Evolutionary conservation across 2,113 vertebrate genomes (phyloP), one percentile per base, ranked within the genome.

Genomic region (Entelurus aequoreus): DNA sequence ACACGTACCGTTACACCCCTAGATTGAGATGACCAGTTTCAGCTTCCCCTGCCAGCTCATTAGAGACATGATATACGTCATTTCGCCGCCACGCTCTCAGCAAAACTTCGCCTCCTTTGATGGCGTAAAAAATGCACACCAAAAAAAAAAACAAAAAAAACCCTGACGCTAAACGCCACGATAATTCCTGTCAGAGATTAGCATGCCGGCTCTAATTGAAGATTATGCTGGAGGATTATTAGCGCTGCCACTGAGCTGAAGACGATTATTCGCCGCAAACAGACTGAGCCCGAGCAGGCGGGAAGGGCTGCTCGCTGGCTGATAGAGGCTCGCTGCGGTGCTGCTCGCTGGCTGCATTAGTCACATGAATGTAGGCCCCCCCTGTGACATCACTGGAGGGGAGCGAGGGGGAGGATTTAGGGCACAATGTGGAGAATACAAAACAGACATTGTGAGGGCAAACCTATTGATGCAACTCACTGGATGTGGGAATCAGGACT

Each of bases 151-250:
- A 28, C 1, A 28, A 75, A 71, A 76, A 74, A 85, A 66, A 73
- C 69, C 58, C 28, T 46, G 42, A 38, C 35, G 48, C 81, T 83
- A 76, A 88, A 81, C 44, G 58, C 64, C 65, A 60, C 63, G 74
- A 77, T 79, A 78, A 85, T 83, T 84, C 83, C 82, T 78, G 78
- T 78, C 79, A 81, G 80, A 89, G 82, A 90, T 87, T 88, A 88
- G 71, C 50, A 48, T 68, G 42, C 65, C 67, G 71, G 77, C 79
- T 88, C 87, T 90, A 89, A 91, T 88, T 89, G 88, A 84, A 91
- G 89, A 90, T 90, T 90, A 90, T 87, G 82, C 78, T 75, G 55
- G 79, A 76, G 88, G 88, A 90, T 90, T 91, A 90, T 90, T 89
- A 87, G 86, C 72, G 69, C 64, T 65, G 87, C 84, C 78, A 82